phyloP scores from a whole-genome alignment of 2,113 vertebrate genomes.

The Hippocampus guttulatus region DNA sequence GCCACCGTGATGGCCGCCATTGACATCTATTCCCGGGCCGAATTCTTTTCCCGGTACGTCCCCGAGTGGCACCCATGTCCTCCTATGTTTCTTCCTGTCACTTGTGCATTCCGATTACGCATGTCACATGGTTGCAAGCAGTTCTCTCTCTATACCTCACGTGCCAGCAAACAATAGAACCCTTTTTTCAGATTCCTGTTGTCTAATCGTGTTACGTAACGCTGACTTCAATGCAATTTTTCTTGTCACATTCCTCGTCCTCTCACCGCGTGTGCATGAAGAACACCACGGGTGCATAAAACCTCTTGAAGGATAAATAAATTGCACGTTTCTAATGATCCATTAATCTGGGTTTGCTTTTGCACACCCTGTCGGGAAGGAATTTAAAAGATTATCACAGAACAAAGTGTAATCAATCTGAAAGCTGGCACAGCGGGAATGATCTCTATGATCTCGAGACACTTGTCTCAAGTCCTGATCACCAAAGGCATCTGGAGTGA shows the following conservation, averaged over 20 bases:
- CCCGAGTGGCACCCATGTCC: background rate
- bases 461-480: background rate
- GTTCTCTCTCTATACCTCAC: conserved; percentile 23
- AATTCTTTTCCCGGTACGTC: too few relatives aligned
- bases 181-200: conserved; percentile 51
- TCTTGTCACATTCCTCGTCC: background rate
- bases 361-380: conserved; percentile 36
- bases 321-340: conserved; percentile 38
- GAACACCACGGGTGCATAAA: conserved; percentile 9
- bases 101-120: background rate
- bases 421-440: background rate
- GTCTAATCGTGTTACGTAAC: conserved; percentile 57
- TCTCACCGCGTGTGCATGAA: conserved; percentile 4
- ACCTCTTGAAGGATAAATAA: conserved; percentile 32
- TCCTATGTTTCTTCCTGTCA: background rate
- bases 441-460: background rate
- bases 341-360: conserved; percentile 54
- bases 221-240: conserved; percentile 9
- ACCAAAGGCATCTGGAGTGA: background rate
- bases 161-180: conserved; percentile 44
- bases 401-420: conserved; percentile 29
- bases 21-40: too few relatives aligned
- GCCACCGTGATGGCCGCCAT: too few relatives aligned
- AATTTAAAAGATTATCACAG: conserved; percentile 21
- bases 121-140: conserved; percentile 35